Evolutionary conservation across 2,113 vertebrate genomes (phyloP).

Genomic region (Nothoprocta perdicaria): DNA sequence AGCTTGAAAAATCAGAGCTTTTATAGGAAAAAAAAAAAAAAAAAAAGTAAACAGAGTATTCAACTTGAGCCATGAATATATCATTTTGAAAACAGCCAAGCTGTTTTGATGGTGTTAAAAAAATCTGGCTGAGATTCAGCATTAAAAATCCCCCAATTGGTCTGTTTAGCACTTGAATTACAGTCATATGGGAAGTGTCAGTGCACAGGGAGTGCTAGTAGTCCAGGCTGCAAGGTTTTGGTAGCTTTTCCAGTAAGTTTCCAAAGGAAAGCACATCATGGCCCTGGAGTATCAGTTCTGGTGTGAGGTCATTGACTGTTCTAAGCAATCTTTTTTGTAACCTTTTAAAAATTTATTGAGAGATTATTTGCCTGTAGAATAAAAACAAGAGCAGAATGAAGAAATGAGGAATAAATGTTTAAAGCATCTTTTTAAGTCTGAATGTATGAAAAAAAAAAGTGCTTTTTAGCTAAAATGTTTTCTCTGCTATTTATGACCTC

Average conservation of each 20-base stretch:
- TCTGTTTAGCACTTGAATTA: background rate
- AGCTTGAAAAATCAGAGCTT: background rate
- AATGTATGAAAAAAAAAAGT: background rate
- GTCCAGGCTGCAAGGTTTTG: background rate
- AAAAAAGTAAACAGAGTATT: background rate
- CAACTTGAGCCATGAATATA: background rate
- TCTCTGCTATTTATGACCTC: background rate
- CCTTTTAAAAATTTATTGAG: background rate
- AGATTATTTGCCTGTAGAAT: background rate
- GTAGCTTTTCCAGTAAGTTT: background rate
- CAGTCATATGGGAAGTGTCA: background rate
- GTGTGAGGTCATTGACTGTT: background rate
- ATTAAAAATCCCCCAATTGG: background rate
- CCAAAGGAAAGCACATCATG: background rate
- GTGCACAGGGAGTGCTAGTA: background rate
- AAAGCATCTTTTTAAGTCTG: background rate
- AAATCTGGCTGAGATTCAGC: background rate
- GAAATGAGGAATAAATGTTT: background rate
- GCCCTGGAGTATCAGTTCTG: background rate
- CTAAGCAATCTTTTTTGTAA: background rate
- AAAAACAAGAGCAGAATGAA: background rate
- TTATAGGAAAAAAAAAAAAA: background rate
- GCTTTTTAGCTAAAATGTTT: background rate
- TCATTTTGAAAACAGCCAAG: background rate
- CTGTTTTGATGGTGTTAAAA: background rate